Evolutionary conservation across 2,113 vertebrate species (phyloP), one percentile per base, ranked within the genome.

Genomic region (Lanius ludovicianus): DNA sequence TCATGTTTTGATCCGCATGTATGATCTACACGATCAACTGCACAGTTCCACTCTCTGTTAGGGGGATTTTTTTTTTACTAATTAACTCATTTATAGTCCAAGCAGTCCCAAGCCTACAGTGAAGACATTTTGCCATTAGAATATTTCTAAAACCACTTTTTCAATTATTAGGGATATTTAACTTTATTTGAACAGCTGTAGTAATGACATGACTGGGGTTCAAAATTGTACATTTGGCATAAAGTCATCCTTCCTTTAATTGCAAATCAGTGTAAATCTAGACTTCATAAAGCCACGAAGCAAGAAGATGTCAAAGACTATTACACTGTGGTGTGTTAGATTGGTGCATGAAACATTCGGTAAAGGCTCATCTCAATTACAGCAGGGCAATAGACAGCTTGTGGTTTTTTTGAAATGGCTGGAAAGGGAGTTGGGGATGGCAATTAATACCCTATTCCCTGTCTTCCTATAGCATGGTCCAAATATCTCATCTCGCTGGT

Each of bases 161-260:
- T 89, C 74, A 91, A 87, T 96, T 91, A 93, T 96, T 94, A 90
- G 70, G 67, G 62, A 65, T 95, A 87, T 69, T 93, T 93, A 84
- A 76, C 62, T 95, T 95, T 73, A 89, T 96, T 94, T 87, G 73
- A 96, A 87, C 84, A 95, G 87, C 84, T 95, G 84, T 79, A 73
- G n/a, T 59, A 93, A 39, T 82, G 74, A 82, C 81, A 94, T 62
- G 55, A 82, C 41, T 89, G 23, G 28, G 24, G 27, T 76, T 78
- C 53, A 91, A 89, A 95, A 83, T 37, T 28, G 37, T 82, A 37
- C 55, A 59, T 96, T 82, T 93, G 81, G 50, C 69, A 89, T 44
- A 41, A 87, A 91, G 23, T 39, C 79, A 65, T 70, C 50, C 62
- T 85, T 87, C 31, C 35, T 95, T 89, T 95, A 87, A 95, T 89